Base-by-base conservation (phyloP, 2,888 invertebrate genomes). In the Parasteatoda lunata region DNA sequence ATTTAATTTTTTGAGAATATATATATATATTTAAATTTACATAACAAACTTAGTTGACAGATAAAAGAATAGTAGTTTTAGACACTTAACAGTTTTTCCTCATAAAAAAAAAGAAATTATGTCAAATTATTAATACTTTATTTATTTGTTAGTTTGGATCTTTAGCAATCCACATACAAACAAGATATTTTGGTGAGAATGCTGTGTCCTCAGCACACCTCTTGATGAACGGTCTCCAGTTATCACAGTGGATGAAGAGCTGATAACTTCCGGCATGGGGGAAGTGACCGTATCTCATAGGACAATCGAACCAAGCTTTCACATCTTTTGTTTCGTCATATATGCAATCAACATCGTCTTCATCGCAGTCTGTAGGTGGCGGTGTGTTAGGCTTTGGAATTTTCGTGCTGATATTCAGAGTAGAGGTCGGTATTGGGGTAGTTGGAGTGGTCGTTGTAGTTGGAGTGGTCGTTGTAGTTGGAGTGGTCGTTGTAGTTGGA, bases 181-280 rank as follows among this genome's bases (percentile, higher is more conserved):
- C 81, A 48, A 81, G 81, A 30, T 87, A 70, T 15, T 81, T 77
- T n/a, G 77, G 81, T 8, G 81, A 82, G 54, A 87, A 87, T 1
- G 30, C 72, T 7, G 79, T 79, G n/a, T 65, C 54, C 5, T 76
- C 86, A 7, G 82, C 73, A n/a, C 86, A 87, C 7, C 48, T 73
- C 73, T 87, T 87, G 9, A 87, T 52, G 49, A 66, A 87, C 30
- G 86, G 86, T 4, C 7, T 5, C 72, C 71, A 81, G 77, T 82
- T 77, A 48, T 87, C 86, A 15, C 86, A 87, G 8, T 87, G 86
- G 66, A 87, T 87, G 68, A 87, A 87, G 30, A 82, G 54, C 11
- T 82, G 80, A 0, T 59, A 45, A 8, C 86, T 87, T 45, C 72
- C 59, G 6, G 51, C 72, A 30, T 87, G 86, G 5, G 81, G 66